A percentile compares a stretch with the other conserved stretches of the same genome.
Evolutionary conservation across 2,113 vertebrate genomes (phyloP).

Genomic region (Etheostoma spectabile): DNA sequence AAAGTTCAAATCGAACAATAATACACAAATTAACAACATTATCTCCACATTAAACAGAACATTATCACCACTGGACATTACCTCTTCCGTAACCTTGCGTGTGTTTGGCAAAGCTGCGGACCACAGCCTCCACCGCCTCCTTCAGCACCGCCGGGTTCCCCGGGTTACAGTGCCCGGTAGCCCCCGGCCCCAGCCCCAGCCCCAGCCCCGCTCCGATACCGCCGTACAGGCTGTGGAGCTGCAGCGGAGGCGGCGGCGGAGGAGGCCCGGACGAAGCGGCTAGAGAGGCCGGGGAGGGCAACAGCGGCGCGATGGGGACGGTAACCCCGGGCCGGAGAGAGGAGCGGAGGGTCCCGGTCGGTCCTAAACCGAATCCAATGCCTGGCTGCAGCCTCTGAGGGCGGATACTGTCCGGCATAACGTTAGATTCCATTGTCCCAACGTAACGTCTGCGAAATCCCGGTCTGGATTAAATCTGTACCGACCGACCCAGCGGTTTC

Average conservation of each 20-base stretch:
- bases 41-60: background rate
- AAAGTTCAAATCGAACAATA: background rate
- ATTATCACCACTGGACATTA: constrained; percentile 70
- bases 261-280: constrained; percentile 82
- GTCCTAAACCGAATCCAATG: constrained; percentile 81
- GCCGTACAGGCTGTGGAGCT: constrained; percentile 85
- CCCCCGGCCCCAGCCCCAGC: constrained; percentile 74
- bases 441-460: constrained; percentile 63
- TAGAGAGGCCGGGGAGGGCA: constrained; percentile 76
- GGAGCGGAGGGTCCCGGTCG: constrained; percentile 83
- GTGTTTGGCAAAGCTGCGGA: constrained; percentile 97
- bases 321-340: constrained; percentile 84
- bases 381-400: constrained; percentile 90
- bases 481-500: constrained; percentile 12
- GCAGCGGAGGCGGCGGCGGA: constrained; percentile 86
- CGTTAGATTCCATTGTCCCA: constrained; percentile 88
- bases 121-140: constrained; percentile 96
- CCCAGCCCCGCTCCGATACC: constrained; percentile 79
- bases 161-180: constrained; percentile 79
- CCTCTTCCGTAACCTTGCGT: constrained; percentile 96
- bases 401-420: constrained; percentile 89
- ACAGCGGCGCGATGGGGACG: constrained; percentile 78
- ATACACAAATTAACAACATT: background rate
- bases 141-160: constrained; percentile 92
- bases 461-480: constrained; percentile 11